Base-by-base conservation (phyloP, 1,140 invertebrate species). In the Paraescarpia echinospica region DNA sequence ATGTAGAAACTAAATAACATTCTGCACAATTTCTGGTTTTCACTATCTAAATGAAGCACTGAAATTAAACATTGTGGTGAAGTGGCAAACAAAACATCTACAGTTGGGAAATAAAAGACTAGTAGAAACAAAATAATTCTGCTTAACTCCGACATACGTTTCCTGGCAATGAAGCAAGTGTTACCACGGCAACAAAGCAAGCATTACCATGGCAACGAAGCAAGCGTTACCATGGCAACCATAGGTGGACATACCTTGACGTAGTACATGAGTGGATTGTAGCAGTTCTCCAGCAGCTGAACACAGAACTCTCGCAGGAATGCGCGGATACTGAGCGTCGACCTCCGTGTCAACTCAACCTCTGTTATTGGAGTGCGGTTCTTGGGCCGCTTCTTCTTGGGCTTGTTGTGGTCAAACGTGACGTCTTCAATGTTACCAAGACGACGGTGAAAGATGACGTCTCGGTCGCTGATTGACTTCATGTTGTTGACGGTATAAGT, bases 221-320 rank as follows among this genome's bases (percentile, higher is more conserved):
- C n/a, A n/a, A n/a, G n/a, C n/a, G n/a, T n/a, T n/a, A n/a, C 8
- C 59, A 77, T 31, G 4, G 59, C 59, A 18, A 18, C 14, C 59
- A 77, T 18, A 18, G 59, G 18, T 77, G 59, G 59, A 34, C 94
- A 93, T 93, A 97, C 97, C 96, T 97, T 98, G 0, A 98, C 97
- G 94, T 97, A 97, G 95, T 97, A 97, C 98, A 99, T 99, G 33
- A 98, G 96, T n/a, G 97, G 97, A 96, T 99, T 99, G 96, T 99
- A 99, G 93, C 98, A 98, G 33, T 97, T 98, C 94, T 98, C 98
- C 91, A 99, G 96, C 96, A 99, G 98, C 96, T 99, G 98, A 91
- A 98, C 97, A 96, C 98, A 99, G 96, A 99, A 99, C 95, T 99
- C 98, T 96, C 98, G 98, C 91, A 99, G 96, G 96, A 98, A 98